Conservation (phyloP, 37 sponge, comb jelly and placozoan genomes). For the Crambe crambe region DNA sequence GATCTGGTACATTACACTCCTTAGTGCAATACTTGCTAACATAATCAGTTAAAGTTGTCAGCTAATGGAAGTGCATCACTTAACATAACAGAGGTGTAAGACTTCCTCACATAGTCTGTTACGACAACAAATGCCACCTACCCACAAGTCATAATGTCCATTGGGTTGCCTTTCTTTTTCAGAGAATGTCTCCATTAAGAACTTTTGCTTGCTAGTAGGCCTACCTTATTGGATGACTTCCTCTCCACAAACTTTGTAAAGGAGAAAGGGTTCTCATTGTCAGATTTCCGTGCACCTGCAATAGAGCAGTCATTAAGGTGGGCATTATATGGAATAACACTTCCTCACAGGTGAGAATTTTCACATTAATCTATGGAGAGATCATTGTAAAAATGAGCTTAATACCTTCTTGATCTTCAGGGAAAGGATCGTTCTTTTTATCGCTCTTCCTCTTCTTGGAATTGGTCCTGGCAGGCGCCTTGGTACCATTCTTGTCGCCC, state of each 20-base stretch:
- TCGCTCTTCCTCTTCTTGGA: neutral
- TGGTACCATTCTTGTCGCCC: neutral
- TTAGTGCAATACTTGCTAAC: too few species aligned
- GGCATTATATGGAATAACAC: neutral
- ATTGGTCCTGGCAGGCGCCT: neutral
- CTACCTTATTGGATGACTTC: constrained; percentile 36
- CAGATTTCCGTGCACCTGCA: neutral
- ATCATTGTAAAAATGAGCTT: neutral
- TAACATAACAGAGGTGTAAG: too few species aligned
- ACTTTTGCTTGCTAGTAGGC: too few species aligned
- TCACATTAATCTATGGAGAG: neutral
- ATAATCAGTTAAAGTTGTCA: too few species aligned
- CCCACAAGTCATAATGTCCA: too few species aligned
- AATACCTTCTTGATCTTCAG: neutral
- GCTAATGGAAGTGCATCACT: too few species aligned
- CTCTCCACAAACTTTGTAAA: constrained; percentile 65
- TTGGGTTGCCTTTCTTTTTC: too few species aligned
- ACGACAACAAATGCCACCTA: too few species aligned
- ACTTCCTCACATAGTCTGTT: too few species aligned
- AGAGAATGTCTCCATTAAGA: too few species aligned
- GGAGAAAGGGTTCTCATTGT: constrained; percentile 71
- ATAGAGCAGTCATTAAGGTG: neutral
- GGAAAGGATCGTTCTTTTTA: neutral
- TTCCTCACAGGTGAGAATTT: neutral
- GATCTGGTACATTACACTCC: too few species aligned